Evolutionary conservation across 2,797 vertebrate genomes (phyloP), one percentile per base, ranked within the genome.

Genomic region (Etheostoma perlongum): DNA sequence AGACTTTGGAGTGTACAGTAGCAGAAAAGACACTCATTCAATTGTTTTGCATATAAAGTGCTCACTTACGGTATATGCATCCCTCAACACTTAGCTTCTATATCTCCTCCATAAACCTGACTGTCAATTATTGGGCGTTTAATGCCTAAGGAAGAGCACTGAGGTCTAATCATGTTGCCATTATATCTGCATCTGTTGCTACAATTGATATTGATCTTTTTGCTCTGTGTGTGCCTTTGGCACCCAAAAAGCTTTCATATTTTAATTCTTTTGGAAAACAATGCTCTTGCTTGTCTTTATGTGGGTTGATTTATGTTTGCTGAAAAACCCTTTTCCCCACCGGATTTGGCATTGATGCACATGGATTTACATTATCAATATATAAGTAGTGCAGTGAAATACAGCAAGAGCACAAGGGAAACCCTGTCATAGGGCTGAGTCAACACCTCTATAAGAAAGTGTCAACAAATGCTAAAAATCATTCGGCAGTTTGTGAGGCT

Each of bases 141-240:
- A 44, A 67, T 64, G 18, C 65, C 36, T 72, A 30, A 51, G 40
- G 48, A 74, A 57, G 27, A 76, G 42, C 19, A 44, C 54, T 42
- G 48, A 67, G 57, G 14, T 76, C 25, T 60, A 64, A 78, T 49
- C 2, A 59, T 75, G 64, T 52, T 76, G 62, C 52, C 40, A 53
- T 76, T 44, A 61, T 57, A 77, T 61, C 27, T 57, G 23, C 21
- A 63, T 52, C 30, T 63, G 23, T 27, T 60, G 49, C 27, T 48
- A 25, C 51, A 44, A 30, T 76, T 83, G 33, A 53, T 62, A 61
- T 64, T 42, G 51, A 81, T 81, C 27, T 55, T 53, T 77, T 64
- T 61, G 21, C 19, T 63, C 25, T 12, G 0, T 42, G 19, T n/a
- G 6, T 48, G 30, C 44, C 44, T 72, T 65, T 69, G 47, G 8